phyloP scores from a whole-genome alignment of 2,113 vertebrate genomes.

The Tragulus kanchil region DNA sequence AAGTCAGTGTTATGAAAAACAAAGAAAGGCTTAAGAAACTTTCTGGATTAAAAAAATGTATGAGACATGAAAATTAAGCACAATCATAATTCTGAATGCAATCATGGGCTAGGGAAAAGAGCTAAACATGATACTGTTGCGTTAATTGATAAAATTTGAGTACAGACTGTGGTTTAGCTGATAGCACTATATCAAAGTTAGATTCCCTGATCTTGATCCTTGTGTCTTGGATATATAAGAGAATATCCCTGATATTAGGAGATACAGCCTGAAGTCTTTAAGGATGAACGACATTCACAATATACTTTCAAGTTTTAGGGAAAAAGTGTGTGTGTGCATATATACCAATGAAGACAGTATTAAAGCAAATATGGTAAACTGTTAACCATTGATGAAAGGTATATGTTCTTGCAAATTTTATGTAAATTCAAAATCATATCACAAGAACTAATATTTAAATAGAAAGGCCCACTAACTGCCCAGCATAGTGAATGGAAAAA shows the following conservation, averaged over 20 bases:
- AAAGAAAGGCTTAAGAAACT: not conserved
- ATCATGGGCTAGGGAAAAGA: not conserved
- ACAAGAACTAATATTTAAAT: not conserved
- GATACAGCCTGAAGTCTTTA: not conserved
- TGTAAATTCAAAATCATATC: not conserved
- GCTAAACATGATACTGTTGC: not conserved
- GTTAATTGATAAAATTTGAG: not conserved
- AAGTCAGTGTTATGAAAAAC: not conserved
- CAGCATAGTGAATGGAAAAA: not conserved
- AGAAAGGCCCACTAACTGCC: not conserved
- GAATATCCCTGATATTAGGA: not conserved
- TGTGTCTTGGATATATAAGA: not conserved
- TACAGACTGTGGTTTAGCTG: not conserved
- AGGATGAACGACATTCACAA: not conserved
- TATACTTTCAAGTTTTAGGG: not conserved
- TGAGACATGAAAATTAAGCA: not conserved
- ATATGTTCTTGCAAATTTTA: not conserved
- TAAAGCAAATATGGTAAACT: not conserved
- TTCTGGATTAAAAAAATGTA: not conserved
- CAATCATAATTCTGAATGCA: not conserved
- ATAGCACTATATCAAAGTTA: not conserved
- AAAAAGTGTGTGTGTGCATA: not conserved
- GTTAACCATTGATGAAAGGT: not conserved
- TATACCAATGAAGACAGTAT: not conserved
- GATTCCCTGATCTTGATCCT: not conserved